Evolutionary conservation across 1,140 invertebrate species (phyloP).

Genomic region (Cryptotermes secundus): DNA sequence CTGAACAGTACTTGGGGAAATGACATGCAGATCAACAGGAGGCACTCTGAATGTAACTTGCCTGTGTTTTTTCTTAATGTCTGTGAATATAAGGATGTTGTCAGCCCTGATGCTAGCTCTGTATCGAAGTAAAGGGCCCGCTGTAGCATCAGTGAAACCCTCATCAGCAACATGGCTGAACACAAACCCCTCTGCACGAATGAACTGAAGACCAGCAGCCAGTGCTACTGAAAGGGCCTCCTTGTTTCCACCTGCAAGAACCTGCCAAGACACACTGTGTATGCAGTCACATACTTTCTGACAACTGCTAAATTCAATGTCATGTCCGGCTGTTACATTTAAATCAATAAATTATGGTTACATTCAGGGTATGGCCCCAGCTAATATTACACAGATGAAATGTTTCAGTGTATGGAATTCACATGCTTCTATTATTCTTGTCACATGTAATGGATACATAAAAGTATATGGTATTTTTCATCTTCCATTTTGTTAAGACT

Average conservation of each 20-base stretch:
- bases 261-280: no score
- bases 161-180: conserved; percentile 83
- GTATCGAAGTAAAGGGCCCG: conserved; percentile 72
- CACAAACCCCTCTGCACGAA: conserved; percentile 79
- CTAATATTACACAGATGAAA: not conserved
- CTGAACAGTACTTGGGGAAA: no score
- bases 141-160: conserved; percentile 75
- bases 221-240: conserved; percentile 76
- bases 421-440: not conserved
- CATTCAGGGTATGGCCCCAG: no score
- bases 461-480: not conserved
- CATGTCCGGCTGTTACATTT: no score
- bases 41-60: conserved; percentile 41
- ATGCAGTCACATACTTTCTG: no score
- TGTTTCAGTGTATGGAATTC: not conserved
- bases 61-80: conserved; percentile 89
- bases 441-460: not conserved
- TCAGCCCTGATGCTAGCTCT: conserved; percentile 68
- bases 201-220: conserved; percentile 71
- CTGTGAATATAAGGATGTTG: conserved; percentile 68
- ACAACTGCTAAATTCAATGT: no score
- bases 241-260: conserved; percentile 74
- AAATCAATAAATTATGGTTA: no score
- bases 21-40: no score
- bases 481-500: conserved; percentile 25